These are phyloP conservation scores for Dicyrtoma fusca DNA, from an alignment of 2,888 invertebrate species.

Conservation along the genomic window DNA sequence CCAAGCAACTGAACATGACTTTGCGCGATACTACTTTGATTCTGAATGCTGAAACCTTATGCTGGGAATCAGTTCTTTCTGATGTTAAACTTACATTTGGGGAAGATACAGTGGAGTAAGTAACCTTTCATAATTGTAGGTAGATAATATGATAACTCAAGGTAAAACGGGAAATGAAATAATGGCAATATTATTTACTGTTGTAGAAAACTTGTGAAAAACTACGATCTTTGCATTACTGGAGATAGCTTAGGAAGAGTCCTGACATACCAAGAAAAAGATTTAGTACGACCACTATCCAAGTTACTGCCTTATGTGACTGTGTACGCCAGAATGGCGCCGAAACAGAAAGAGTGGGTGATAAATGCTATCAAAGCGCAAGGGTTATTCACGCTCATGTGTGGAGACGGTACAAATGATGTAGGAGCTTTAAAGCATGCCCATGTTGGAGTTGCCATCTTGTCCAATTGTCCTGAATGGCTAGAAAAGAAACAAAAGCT, in stretches of 20 bases:
- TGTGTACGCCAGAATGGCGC: constrained; percentile 95
- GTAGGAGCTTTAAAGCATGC: constrained; percentile 99
- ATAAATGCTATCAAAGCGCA: constrained; percentile 84
- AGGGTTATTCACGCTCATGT: constrained; percentile 94
- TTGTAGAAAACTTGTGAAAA: constrained; percentile 68
- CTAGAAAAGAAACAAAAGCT: constrained; percentile 54
- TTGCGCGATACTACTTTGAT: constrained; percentile 70
- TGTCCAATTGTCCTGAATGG: constrained; percentile 56
- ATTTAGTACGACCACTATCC: constrained; percentile 46
- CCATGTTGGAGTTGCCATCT: constrained; percentile 70
- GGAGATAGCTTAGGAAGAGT: constrained; percentile 63
- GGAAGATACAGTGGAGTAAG: constrained; percentile 27
- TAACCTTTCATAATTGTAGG: not conserved
- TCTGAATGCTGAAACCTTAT: constrained; percentile 66
- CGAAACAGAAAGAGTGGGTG: constrained; percentile 97
- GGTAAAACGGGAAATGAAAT: not conserved
- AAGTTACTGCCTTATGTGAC: constrained; percentile 79
- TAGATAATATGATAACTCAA: not conserved
- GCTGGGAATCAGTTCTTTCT: constrained; percentile 77
- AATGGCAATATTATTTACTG: too few species aligned
- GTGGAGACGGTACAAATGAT: constrained; percentile 99
- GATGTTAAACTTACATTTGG: constrained; percentile 64
- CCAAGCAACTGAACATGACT: constrained; percentile 87
- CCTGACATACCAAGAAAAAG: constrained; percentile 62
- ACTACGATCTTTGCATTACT: constrained; percentile 91